These are phyloP conservation scores for Acleris holmiana DNA, from an alignment of 2,888 invertebrate genomes.

Conservation along the genomic window DNA sequence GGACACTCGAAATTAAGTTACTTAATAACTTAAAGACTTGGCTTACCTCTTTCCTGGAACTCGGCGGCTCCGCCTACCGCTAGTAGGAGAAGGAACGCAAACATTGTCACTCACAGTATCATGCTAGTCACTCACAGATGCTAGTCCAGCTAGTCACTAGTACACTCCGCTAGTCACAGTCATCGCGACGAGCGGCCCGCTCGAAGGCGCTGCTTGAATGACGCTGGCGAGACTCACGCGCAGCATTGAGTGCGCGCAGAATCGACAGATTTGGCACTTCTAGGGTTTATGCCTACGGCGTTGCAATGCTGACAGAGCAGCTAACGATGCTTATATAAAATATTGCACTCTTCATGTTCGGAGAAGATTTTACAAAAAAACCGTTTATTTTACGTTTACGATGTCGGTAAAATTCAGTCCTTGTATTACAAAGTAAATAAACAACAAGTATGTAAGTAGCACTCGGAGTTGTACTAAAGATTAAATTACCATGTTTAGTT, in stretches of 20 bases:
- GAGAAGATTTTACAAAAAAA: no score
- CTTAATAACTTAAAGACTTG: neutral
- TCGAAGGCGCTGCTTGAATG: conserved; percentile 65
- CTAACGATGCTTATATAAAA: no score
- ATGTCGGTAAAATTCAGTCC: no score
- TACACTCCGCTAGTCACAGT: no score
- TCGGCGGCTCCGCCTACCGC: conserved; percentile 55
- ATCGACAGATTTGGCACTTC: conserved; percentile 12
- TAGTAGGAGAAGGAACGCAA: conserved; percentile 1
- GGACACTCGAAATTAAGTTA: neutral
- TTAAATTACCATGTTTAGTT: no score
- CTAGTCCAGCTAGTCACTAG: no score
- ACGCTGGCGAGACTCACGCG: conserved; percentile 51
- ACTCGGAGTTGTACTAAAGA: no score
- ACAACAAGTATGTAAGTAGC: no score
- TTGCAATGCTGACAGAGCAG: neutral
- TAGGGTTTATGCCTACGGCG: conserved; percentile 1
- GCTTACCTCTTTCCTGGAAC: conserved; percentile 72
- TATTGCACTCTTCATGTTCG: no score
- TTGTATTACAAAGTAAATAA: no score
- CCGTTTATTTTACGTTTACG: no score
- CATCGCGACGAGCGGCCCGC: conserved; percentile 57
- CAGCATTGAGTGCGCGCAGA: conserved; percentile 45
- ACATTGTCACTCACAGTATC: conserved; percentile 49
- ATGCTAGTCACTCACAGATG: conserved; percentile 17